Percentiles rank a stretch among this genome's conserved stretches.
phyloP scores from a whole-genome alignment of 2,888 invertebrate species.

The Aphidius colemani region DNA sequence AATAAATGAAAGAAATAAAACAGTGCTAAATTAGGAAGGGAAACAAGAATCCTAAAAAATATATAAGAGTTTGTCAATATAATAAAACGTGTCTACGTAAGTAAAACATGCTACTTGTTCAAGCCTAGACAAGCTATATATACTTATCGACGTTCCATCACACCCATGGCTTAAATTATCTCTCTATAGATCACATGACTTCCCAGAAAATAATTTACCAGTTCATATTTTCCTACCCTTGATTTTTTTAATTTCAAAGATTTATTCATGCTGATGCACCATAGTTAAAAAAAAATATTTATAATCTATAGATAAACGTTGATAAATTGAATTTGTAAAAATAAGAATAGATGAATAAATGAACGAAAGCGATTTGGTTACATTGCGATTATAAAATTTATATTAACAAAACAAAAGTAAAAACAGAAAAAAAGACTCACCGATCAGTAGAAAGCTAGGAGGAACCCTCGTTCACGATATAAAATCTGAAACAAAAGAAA shows the following conservation, averaged over 20 bases:
- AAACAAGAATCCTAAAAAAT: neutral
- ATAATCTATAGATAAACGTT: too few relatives aligned
- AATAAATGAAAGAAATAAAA: constrained; percentile 12
- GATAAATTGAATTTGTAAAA: too few relatives aligned
- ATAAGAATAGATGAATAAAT: too few relatives aligned
- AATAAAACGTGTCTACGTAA: constrained; percentile 28
- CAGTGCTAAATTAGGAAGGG: neutral
- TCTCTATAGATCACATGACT: constrained; percentile 29
- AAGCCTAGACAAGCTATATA: constrained; percentile 42
- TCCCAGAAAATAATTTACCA: constrained; percentile 33
- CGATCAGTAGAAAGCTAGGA: too few relatives aligned
- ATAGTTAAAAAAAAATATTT: too few relatives aligned
- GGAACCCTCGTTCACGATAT: too few relatives aligned
- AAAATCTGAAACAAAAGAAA: too few relatives aligned
- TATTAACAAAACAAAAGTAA: too few relatives aligned
- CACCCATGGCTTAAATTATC: constrained; percentile 43
- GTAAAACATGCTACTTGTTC: constrained; percentile 40
- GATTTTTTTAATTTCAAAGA: constrained; percentile 13
- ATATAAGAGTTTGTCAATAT: neutral
- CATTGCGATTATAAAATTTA: too few relatives aligned
- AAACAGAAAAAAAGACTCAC: too few relatives aligned
- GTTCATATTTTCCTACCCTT: constrained; percentile 28
- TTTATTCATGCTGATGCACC: neutral
- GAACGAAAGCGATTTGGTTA: too few relatives aligned
- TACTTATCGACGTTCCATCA: constrained; percentile 44